phyloP scores from a whole-genome alignment of 2,113 vertebrate species.

The Podarcis muralis region DNA sequence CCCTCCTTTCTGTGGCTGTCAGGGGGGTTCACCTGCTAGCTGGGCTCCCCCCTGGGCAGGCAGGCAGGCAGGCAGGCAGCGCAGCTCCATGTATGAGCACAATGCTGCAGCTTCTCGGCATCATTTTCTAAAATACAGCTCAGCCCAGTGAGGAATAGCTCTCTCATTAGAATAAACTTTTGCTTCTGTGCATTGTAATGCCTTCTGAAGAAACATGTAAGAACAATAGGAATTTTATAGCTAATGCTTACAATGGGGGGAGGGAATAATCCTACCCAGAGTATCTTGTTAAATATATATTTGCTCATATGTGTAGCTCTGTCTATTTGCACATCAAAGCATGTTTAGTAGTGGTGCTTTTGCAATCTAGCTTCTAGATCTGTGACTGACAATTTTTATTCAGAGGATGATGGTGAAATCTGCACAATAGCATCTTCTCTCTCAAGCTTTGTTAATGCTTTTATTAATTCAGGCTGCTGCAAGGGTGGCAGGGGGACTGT shows the following conservation, averaged over 20 bases:
- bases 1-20: too few relatives aligned
- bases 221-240: background rate
- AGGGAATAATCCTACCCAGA: background rate
- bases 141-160: background rate
- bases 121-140: too few relatives aligned
- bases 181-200: background rate
- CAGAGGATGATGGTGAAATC: too few relatives aligned
- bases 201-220: background rate
- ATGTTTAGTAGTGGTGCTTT: background rate
- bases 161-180: too few relatives aligned
- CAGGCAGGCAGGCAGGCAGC: too few relatives aligned
- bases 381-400: conserved; percentile 2
- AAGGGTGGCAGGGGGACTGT: too few relatives aligned
- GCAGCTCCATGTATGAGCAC: too few relatives aligned
- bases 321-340: background rate
- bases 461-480: too few relatives aligned
- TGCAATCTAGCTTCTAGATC: background rate
- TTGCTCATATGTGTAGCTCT: background rate
- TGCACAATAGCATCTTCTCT: background rate
- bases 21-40: too few relatives aligned
- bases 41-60: too few relatives aligned
- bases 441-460: too few relatives aligned
- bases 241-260: background rate
- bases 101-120: too few relatives aligned
- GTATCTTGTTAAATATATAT: background rate